These are phyloP conservation scores for Meiosimyza decipiens DNA, from an alignment of 2,888 invertebrate species.

Conservation along the genomic window DNA sequence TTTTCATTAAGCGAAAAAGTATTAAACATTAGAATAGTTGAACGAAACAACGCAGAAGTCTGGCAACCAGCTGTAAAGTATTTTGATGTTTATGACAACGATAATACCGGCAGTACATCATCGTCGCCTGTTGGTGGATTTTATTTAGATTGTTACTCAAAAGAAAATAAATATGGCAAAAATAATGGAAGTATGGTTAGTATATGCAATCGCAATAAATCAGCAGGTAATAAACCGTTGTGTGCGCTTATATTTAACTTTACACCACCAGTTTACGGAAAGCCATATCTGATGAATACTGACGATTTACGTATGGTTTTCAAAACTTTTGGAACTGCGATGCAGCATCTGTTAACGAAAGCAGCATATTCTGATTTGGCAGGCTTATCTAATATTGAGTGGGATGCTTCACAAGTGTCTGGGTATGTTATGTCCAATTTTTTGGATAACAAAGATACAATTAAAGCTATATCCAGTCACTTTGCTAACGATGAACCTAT, in stretches of 20 bases:
- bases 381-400: constrained; percentile 88
- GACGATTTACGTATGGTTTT: constrained; percentile 82
- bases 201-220: constrained; percentile 78
- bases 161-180: constrained; percentile 74
- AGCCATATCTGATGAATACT: constrained; percentile 79
- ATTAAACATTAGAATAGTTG: constrained; percentile 81
- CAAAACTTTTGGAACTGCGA: constrained; percentile 85
- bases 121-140: constrained; percentile 79
- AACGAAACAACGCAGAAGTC: constrained; percentile 72
- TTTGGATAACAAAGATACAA: constrained; percentile 74
- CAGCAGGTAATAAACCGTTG: constrained; percentile 76
- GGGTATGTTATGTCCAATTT: constrained; percentile 86
- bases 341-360: constrained; percentile 87
- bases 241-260: constrained; percentile 89
- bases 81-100: constrained; percentile 80
- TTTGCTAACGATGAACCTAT: constrained; percentile 78
- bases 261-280: constrained; percentile 72
- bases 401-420: constrained; percentile 90
- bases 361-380: constrained; percentile 86
- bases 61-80: constrained; percentile 91
- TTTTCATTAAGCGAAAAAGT: constrained; percentile 80
- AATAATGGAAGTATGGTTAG: constrained; percentile 82
- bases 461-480: constrained; percentile 78
- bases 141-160: constrained; percentile 84
- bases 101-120: constrained; percentile 44